Evolutionary conservation across 2,888 invertebrate genomes (phyloP), one percentile per base, ranked within the genome.

Genomic region (Himalopsyche anomala): DNA sequence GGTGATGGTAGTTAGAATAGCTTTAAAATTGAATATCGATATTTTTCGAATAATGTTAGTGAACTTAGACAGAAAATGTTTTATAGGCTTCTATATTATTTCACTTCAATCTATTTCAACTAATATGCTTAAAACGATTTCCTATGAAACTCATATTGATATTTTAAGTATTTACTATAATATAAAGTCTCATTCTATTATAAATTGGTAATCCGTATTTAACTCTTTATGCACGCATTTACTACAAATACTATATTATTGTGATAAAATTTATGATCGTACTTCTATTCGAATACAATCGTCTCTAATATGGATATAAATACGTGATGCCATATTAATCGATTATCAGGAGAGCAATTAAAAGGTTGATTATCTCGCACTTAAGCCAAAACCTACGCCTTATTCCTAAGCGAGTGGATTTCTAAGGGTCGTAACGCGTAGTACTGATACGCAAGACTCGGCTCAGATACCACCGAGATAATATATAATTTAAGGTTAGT

Each of bases 401-500:
- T 51, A 54, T 81, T 81, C 38, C 12, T 17, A 74, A 83, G 74
- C 40, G 74, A 83, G 74, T 69, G 54, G 45, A 81, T 81, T 81
- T 17, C 81, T 56, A 56, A 40, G 55, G 40, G 56, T 19, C 55
- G 55, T 82, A 56, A 82, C 55, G 55, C 82, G 42, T 56, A 82
- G 28, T 56, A 56, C 56, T 0, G 56, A 82, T 55, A 80, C 19
- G 45, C 56, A 80, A 84, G 69, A 83, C 74, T 74, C 74, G 62
- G 62, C 81, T 79, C 80, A 79, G 87, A 87, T 84, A 86, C 81
- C 69, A 28, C 45, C 42, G 54, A 88, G 87, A 88, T 88, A 88
- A 88, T 88, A 83, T 83, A 84, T 88, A 86, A 88, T 86, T 87
- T 87, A 87, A 86, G 80, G 84, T 80, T 51, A 84, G 86, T 86